phyloP scores from a whole-genome alignment of 2,888 invertebrate genomes.

The Griposia aprilina region DNA sequence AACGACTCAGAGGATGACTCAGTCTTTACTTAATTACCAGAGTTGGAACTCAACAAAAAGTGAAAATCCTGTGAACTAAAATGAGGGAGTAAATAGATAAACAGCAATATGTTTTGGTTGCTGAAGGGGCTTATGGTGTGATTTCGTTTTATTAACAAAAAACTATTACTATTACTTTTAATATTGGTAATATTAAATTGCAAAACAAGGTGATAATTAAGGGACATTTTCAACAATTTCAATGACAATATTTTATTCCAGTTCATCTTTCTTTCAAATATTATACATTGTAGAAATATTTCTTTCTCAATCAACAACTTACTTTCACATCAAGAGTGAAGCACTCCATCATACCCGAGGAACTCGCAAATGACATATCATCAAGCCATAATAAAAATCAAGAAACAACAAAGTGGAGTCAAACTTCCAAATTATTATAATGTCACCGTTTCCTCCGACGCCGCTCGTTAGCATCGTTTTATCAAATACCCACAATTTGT shows the following conservation, averaged over 20 bases:
- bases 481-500: slow-evolving; percentile 60
- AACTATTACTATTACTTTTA: background rate
- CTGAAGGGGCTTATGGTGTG: background rate
- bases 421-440: slow-evolving; percentile 60
- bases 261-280: background rate
- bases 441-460: slow-evolving; percentile 46
- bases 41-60: slow-evolving; percentile 13
- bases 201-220: background rate
- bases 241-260: background rate
- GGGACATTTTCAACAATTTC: background rate
- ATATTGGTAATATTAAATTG: background rate
- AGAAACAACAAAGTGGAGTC: slow-evolving; percentile 40
- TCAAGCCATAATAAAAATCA: slow-evolving; percentile 48
- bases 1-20: slow-evolving; percentile 31
- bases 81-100: background rate
- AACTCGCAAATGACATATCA: slow-evolving; percentile 17
- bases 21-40: slow-evolving; percentile 37
- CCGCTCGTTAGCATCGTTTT: slow-evolving; percentile 58
- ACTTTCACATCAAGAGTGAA: background rate
- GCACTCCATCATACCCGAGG: slow-evolving; percentile 5
- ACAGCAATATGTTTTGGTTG: background rate
- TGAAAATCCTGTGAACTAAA: background rate
- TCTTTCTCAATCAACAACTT: background rate
- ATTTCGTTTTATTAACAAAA: background rate
- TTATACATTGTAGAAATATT: background rate